Conservation (phyloP, 30 jellyfish, hydroid and myxozoan species). For the Hydractinia echinata region DNA sequence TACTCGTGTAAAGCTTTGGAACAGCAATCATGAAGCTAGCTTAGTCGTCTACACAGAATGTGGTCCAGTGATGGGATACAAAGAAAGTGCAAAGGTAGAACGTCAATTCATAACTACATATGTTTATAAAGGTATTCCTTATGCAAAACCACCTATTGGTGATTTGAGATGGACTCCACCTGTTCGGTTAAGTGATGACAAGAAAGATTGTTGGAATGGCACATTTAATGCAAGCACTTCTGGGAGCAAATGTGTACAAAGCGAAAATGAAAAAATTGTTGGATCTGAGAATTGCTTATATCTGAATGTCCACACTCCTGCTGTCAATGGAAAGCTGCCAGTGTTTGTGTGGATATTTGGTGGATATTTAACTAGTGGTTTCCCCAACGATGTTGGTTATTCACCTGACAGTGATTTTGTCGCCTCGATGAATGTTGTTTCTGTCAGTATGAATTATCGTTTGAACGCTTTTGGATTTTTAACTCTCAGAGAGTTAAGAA, state of each 20-base stretch:
- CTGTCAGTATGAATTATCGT: constrained; percentile 57
- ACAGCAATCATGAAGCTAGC: neutral
- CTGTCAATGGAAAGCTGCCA: constrained; percentile 4
- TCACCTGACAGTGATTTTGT: constrained; percentile 32
- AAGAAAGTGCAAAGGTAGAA: neutral
- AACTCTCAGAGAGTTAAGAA: constrained; percentile 25
- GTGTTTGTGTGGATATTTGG: constrained; percentile 73
- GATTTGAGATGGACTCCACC: constrained; percentile 64
- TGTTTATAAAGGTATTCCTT: constrained; percentile 62
- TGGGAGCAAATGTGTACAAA: constrained; percentile 22
- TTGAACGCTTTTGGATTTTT: constrained; percentile 65
- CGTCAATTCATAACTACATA: neutral
- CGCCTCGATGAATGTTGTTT: constrained; percentile 48
- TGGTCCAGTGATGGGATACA: constrained; percentile 4
- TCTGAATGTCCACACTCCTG: constrained; percentile 25
- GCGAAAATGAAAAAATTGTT: neutral
- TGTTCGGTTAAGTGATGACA: neutral
- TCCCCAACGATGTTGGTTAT: constrained; percentile 34
- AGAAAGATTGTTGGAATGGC: constrained; percentile 44
- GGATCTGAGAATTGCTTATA: constrained; percentile 42
- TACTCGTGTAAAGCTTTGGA: neutral
- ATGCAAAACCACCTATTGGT: constrained; percentile 52
- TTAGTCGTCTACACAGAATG: neutral
- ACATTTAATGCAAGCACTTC: constrained; percentile 28
- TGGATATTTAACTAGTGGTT: constrained; percentile 36